phyloP scores from a whole-genome alignment of 2,888 invertebrate species.

The Rhagonycha lutea region DNA sequence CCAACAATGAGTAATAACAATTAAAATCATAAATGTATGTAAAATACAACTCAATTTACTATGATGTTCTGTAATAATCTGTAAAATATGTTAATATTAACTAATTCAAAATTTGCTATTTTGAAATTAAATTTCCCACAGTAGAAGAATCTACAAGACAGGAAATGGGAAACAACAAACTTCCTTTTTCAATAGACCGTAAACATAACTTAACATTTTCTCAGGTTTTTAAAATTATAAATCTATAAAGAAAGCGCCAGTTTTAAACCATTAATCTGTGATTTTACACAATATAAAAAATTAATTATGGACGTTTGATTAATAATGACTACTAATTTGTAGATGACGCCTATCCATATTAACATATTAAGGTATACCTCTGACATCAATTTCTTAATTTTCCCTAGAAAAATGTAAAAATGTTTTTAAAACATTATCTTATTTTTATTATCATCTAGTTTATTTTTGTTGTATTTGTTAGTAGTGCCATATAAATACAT shows the following conservation, averaged over 20 bases:
- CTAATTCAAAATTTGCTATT: neutral
- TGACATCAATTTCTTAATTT: no score
- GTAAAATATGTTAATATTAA: neutral
- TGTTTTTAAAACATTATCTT: no score
- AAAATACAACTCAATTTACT: neutral
- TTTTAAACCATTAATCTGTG: neutral
- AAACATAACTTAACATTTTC: slow-evolving; percentile 4
- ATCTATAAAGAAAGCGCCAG: neutral
- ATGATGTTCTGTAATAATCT: neutral
- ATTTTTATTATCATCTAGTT: no score
- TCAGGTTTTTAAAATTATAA: neutral
- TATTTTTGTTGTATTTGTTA: no score
- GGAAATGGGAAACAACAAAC: slow-evolving; percentile 23
- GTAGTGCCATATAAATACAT: no score
- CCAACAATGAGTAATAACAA: neutral
- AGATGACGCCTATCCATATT: no score
- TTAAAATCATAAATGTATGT: neutral
- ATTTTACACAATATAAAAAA: neutral
- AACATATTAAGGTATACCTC: no score
- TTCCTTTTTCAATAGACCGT: slow-evolving; percentile 26
- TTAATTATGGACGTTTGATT: neutral
- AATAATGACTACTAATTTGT: neutral
- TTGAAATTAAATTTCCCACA: slow-evolving; percentile 22
- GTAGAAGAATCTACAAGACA: slow-evolving; percentile 6
- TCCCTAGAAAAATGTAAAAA: no score